Evolutionary conservation across 2,888 invertebrate species (phyloP), one percentile per base, ranked within the genome.

Genomic region (Callimorpha dominula): DNA sequence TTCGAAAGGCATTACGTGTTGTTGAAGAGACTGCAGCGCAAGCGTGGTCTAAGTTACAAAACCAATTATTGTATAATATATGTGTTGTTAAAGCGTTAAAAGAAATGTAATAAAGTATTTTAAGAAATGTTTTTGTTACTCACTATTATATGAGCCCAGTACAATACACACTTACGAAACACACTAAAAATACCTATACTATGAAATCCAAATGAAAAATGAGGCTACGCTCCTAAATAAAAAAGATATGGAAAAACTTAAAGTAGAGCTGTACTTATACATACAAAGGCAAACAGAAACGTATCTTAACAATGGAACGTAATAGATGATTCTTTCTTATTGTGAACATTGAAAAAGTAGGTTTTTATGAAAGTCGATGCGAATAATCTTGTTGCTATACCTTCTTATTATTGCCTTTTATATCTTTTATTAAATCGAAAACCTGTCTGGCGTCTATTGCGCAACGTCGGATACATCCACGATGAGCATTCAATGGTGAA

Each of bases 51-150:
- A 95, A 95, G 71, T 87, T 98, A 73, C 97, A 98, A 85, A 96
- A 96, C 76, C 96, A 97, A 88, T 92, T 98, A 74, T 94, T 97
- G 88, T 98, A 98, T 89, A 97, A 97, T 90, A 96, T 97, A 70
- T 97, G 98, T 91, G 96, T 98, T 82, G 97, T 98, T 66, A 97
- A 97, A 87, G 96, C 97, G 81, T 96, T 98, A 84, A 97, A 97
- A 92, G 97, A 96, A 93, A 96, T 96, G 96, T 94, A 90, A 90
- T 82, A 85, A 85, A 84, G 73, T 78, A 73, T 68, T 72, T 71
- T 73, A 78, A 80, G 65, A 71, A 31, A 46, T 15, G 8, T 40
- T 72, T 65, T 67, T 46, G 14, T 66, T 52, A 65, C 73, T 52
- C 1, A 42, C 0, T 52, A 63, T 62, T 65, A 15, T 14, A 42